These are phyloP conservation scores for Parelbella ahira DNA, from an alignment of 2,888 invertebrate genomes.

Conservation along the genomic window DNA sequence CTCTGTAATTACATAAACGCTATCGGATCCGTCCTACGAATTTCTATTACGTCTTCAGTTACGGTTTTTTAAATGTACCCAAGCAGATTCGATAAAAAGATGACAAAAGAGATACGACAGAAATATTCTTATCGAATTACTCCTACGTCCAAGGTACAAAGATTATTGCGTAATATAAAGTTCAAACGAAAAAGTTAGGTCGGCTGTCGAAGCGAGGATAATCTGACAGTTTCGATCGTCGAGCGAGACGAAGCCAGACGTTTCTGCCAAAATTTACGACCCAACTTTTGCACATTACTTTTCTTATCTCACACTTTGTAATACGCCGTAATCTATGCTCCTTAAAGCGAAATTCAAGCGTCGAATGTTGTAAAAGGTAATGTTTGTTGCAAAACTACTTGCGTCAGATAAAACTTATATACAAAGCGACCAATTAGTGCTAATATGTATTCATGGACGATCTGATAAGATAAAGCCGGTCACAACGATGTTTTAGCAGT, in stretches of 20 bases:
- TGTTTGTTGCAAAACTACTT: constrained; percentile 22
- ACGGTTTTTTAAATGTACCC: background rate
- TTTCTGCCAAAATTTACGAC: constrained; percentile 66
- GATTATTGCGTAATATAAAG: constrained; percentile 50
- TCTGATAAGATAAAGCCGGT: constrained; percentile 48
- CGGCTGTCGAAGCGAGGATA: constrained; percentile 65
- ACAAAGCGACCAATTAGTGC: constrained; percentile 45
- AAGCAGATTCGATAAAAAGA: background rate
- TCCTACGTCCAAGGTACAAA: constrained; percentile 32
- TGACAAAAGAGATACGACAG: constrained; percentile 1
- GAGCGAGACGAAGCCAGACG: constrained; percentile 64
- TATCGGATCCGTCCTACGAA: constrained; percentile 37
- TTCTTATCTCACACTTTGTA: constrained; percentile 65
- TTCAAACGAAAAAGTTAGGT: constrained; percentile 53
- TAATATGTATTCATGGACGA: constrained; percentile 55
- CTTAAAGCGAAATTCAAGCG: constrained; percentile 24
- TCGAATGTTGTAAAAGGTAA: constrained; percentile 6
- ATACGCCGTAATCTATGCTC: constrained; percentile 43
- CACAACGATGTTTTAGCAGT: constrained; percentile 44
- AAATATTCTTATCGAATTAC: constrained; percentile 25
- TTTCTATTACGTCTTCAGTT: constrained; percentile 22
- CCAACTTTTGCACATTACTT: constrained; percentile 72
- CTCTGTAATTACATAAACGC: constrained; percentile 41
- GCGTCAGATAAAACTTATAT: constrained; percentile 40
- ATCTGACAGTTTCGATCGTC: constrained; percentile 57